Conservation (phyloP, 2,113 vertebrate genomes). For the Channa argus region DNA sequence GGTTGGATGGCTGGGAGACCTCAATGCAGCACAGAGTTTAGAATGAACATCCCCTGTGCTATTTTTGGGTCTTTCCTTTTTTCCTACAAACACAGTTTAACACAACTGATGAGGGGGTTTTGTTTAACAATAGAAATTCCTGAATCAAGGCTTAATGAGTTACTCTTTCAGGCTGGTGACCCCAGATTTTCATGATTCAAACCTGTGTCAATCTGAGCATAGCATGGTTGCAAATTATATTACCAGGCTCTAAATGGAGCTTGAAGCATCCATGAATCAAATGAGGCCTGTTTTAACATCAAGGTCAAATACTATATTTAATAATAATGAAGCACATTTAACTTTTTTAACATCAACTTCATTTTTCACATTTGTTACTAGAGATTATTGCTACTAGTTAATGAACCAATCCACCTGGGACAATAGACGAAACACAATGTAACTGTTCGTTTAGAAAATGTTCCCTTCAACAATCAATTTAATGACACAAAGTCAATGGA, state of each 20-base stretch:
- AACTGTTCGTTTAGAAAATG: neutral
- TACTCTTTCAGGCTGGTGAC: neutral
- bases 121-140: conserved; percentile 8
- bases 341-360: neutral
- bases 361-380: conserved; percentile 11
- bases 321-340: conserved; percentile 3
- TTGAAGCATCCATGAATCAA: no score
- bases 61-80: conserved; percentile 33
- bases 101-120: conserved; percentile 6
- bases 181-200: neutral
- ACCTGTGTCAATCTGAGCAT: neutral
- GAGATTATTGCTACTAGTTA: neutral
- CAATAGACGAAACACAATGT: conserved; percentile 9
- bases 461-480: neutral
- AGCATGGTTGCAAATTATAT: neutral
- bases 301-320: neutral
- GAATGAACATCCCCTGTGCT: conserved; percentile 40
- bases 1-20: conserved; percentile 62
- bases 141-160: neutral
- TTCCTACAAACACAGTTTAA: conserved; percentile 20
- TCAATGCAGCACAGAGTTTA: conserved; percentile 62
- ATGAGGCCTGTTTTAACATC: no score
- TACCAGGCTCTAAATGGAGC: neutral
- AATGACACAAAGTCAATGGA: neutral
- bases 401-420: conserved; percentile 1